phyloP scores from a whole-genome alignment of 2,797 vertebrate genomes.

The Zalophus californianus region DNA sequence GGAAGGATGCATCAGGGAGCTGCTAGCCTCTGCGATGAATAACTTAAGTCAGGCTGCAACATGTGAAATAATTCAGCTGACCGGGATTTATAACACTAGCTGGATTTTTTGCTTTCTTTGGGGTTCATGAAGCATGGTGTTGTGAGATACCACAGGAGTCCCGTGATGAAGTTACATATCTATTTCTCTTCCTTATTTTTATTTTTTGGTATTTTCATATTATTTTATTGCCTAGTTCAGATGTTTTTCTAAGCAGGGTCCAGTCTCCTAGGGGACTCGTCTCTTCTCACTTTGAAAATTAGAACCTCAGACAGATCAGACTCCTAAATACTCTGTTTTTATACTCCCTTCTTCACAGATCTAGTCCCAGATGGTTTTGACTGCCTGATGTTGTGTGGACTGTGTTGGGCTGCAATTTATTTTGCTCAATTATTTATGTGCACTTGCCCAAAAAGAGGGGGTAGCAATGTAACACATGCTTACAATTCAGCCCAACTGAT shows the following conservation, averaged over 20 bases:
- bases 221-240: conserved; percentile 81
- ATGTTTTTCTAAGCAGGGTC: conserved; percentile 78
- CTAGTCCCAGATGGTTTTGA: conserved; percentile 78
- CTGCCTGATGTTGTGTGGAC: conserved; percentile 77
- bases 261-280: conserved; percentile 68
- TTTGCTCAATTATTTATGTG: conserved; percentile 87
- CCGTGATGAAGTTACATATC: conserved; percentile 75
- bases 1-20: conserved; percentile 87
- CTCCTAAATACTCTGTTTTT: conserved; percentile 77
- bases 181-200: conserved; percentile 83
- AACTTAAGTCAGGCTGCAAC: conserved; percentile 86
- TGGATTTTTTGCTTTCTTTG: conserved; percentile 85
- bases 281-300: conserved; percentile 82
- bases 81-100: conserved; percentile 88
- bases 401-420: conserved; percentile 84
- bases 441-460: conserved; percentile 84
- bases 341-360: conserved; percentile 70
- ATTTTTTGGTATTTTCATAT: conserved; percentile 80
- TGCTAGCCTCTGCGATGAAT: conserved; percentile 87
- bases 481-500: conserved; percentile 69
- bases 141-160: conserved; percentile 76
- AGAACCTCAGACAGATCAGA: conserved; percentile 81
- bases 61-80: conserved; percentile 88
- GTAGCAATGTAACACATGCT: conserved; percentile 62
- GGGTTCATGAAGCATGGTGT: conserved; percentile 82